Conservation (phyloP, 2,888 invertebrate species). For the Ametastegia equiseti region DNA sequence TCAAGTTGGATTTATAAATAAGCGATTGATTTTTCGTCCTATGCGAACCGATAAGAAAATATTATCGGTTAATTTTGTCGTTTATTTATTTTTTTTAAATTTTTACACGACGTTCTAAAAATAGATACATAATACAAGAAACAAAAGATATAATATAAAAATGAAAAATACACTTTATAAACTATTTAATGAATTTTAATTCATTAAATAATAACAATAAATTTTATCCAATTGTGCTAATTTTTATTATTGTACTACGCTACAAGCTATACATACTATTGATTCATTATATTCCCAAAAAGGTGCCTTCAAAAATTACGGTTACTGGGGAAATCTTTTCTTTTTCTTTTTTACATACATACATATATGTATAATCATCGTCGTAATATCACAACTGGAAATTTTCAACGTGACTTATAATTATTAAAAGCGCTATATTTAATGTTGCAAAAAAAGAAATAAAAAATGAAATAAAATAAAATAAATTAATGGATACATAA, state of each 20-base stretch:
- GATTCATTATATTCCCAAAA: background rate
- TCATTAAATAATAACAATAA: background rate
- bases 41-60: no score
- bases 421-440: background rate
- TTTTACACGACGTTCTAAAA: background rate
- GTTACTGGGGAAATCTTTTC: background rate
- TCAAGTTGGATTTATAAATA: conserved; percentile 3
- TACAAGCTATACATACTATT: background rate
- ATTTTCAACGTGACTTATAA: background rate
- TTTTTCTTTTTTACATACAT: background rate
- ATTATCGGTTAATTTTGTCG: background rate
- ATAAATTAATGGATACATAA: no score
- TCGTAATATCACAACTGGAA: background rate
- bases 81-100: background rate
- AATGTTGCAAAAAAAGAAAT: background rate
- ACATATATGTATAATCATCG: background rate
- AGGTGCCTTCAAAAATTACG: background rate
- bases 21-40: background rate
- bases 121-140: background rate
- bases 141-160: no score
- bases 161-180: background rate
- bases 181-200: conserved; percentile 5
- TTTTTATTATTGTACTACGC: background rate
- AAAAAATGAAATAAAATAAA: no score
- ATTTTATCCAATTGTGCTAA: conserved; percentile 3